Percentiles rank a stretch among this genome's conserved stretches.
phyloP scores from a whole-genome alignment of 1,140 invertebrate genomes.

The Lanistes nyassanus region DNA sequence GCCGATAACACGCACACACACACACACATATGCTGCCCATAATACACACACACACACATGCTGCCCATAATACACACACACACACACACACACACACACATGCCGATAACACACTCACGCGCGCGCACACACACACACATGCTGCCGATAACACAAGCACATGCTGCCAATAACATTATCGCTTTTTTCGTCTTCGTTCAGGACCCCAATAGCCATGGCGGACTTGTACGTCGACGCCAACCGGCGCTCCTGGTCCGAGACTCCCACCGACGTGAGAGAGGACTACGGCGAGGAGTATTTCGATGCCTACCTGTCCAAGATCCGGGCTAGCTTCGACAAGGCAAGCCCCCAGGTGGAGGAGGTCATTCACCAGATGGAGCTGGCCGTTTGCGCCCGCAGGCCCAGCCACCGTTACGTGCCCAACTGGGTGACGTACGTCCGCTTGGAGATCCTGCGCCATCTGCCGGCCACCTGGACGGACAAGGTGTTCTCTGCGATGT shows the following conservation, averaged over 20 bases:
- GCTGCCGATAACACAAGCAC: neutral
- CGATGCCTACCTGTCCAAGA: conserved; percentile 50
- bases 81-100: conserved; percentile 1
- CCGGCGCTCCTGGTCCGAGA: conserved; percentile 57
- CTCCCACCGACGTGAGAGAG: conserved; percentile 56
- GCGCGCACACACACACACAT: neutral
- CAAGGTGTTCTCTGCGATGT: conserved; percentile 40
- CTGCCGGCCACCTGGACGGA: conserved; percentile 69
- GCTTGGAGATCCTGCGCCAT: conserved; percentile 45
- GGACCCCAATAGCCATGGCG: conserved; percentile 54
- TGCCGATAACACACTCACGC: neutral
- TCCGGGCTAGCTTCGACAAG: conserved; percentile 45
- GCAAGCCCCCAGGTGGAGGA: conserved; percentile 52
- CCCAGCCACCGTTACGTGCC: conserved; percentile 56
- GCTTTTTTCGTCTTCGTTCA: conserved; percentile 27
- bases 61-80: neutral
- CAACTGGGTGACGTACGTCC: conserved; percentile 42
- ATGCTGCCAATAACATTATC: neutral
- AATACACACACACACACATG: too few relatives aligned
- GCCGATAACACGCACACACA: too few relatives aligned
- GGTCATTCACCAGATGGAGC: conserved; percentile 54
- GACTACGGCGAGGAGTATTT: conserved; percentile 62
- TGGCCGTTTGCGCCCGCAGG: conserved; percentile 47
- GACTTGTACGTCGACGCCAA: conserved; percentile 49
- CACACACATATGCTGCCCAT: too few relatives aligned